A percentile compares a stretch with the other conserved stretches of the same genome.
Evolutionary conservation across 2,888 invertebrate species (phyloP).

Genomic region (Hylaea fasciaria): DNA sequence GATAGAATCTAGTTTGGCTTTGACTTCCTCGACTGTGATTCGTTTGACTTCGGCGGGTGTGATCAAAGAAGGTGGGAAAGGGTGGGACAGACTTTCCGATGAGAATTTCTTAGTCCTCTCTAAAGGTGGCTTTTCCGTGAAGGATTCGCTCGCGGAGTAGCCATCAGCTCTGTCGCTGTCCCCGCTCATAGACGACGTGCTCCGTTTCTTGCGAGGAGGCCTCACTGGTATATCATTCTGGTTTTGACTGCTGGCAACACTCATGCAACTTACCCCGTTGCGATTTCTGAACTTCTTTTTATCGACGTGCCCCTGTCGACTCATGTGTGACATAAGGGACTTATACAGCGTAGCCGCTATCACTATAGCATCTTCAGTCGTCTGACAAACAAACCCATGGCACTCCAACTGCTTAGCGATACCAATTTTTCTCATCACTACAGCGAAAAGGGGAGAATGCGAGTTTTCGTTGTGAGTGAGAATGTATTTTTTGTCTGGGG

Average conservation of each 20-base stretch:
- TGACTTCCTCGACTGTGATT: conserved; percentile 83
- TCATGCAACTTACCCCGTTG: conserved; percentile 91
- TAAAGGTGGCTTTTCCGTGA: conserved; percentile 76
- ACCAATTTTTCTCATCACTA: conserved; percentile 93
- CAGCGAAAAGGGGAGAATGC: conserved; percentile 94
- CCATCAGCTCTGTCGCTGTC: conserved; percentile 86
- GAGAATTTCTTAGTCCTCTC: conserved; percentile 85
- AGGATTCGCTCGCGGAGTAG: conserved; percentile 76
- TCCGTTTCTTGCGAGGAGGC: conserved; percentile 91
- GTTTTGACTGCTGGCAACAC: conserved; percentile 87
- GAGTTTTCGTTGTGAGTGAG: conserved; percentile 85
- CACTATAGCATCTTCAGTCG: conserved; percentile 95
- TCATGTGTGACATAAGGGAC: conserved; percentile 93
- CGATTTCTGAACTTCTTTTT: conserved; percentile 87
- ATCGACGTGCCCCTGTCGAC: conserved; percentile 80
- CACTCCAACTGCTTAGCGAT: conserved; percentile 93
- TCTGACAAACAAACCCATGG: conserved; percentile 95
- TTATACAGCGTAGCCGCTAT: conserved; percentile 96
- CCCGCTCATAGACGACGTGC: conserved; percentile 86
- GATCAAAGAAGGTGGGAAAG: conserved; percentile 66
- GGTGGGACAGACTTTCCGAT: conserved; percentile 83
- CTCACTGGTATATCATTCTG: conserved; percentile 84
- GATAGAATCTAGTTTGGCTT: conserved; percentile 83
- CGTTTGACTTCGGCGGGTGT: conserved; percentile 72
- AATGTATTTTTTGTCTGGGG: conserved; percentile 84